A percentile compares a stretch with the other conserved stretches of the same genome.
Evolutionary conservation across 1,140 invertebrate species (phyloP).

Genomic region (Bombus superbus): DNA sequence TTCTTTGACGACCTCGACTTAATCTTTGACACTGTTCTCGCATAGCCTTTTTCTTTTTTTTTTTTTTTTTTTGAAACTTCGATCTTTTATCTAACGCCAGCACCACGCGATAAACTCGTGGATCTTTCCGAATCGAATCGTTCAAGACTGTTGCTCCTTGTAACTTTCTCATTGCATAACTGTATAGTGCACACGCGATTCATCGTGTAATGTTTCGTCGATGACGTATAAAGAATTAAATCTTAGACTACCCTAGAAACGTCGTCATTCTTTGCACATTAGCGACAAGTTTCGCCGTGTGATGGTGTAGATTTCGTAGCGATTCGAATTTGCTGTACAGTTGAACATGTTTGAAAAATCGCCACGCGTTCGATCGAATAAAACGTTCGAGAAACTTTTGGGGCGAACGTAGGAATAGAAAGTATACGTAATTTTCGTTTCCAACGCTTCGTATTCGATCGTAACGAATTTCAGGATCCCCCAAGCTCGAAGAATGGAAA

Average conservation of each 20-base stretch:
- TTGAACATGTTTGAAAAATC: background rate
- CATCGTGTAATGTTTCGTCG: background rate
- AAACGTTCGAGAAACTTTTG: background rate
- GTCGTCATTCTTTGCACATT: background rate
- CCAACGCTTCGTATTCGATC: background rate
- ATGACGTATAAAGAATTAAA: background rate
- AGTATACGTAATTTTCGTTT: background rate
- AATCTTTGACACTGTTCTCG: background rate
- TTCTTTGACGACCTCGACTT: background rate
- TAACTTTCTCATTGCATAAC: background rate
- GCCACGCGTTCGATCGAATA: background rate
- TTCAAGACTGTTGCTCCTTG: background rate
- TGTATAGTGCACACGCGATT: background rate
- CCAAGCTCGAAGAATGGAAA: background rate
- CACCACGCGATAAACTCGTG: background rate
- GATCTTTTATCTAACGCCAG: background rate
- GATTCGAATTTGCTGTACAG: background rate
- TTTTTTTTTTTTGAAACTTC: background rate
- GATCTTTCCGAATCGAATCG: background rate
- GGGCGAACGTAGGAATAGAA: rapidly evolving
- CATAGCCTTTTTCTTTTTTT: no score
- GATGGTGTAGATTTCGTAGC: background rate
- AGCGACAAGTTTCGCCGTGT: background rate
- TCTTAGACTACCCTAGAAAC: background rate
- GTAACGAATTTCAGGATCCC: background rate